Evolutionary conservation across 2,888 invertebrate genomes (phyloP).

Genomic region (Drosophila lutescens): DNA sequence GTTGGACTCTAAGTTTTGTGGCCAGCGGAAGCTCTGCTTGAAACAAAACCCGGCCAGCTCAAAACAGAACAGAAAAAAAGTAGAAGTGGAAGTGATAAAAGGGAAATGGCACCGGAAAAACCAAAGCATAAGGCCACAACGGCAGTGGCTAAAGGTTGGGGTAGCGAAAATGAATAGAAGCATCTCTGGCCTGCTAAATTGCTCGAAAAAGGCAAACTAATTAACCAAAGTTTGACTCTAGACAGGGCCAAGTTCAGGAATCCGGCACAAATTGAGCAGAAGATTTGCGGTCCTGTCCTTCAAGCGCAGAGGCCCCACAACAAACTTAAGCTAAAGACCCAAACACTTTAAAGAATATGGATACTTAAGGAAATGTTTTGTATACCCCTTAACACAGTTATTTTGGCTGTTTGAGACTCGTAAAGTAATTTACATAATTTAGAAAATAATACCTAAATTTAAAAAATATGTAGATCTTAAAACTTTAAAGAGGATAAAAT

Average conservation of each 20-base stretch:
- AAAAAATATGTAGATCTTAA: no score
- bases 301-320: not conserved
- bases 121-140: slow-evolving; percentile 53
- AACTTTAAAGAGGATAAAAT: no score
- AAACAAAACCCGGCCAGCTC: slow-evolving; percentile 52
- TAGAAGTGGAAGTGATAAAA: slow-evolving; percentile 31
- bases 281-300: slow-evolving; percentile 40
- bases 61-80: slow-evolving; percentile 11
- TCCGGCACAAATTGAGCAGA: slow-evolving; percentile 57
- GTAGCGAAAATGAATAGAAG: slow-evolving; percentile 36
- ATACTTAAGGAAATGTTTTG: not conserved
- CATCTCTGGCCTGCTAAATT: slow-evolving; percentile 55
- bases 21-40: slow-evolving; percentile 39
- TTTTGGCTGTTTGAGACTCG: not conserved
- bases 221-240: slow-evolving; percentile 54
- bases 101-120: slow-evolving; percentile 53
- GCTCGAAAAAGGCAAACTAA: slow-evolving; percentile 61
- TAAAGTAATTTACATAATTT: not conserved
- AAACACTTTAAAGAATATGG: not conserved
- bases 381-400: not conserved
- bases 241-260: slow-evolving; percentile 24
- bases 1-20: slow-evolving; percentile 23
- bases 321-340: not conserved
- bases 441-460: no score
- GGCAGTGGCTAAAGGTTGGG: slow-evolving; percentile 6